A percentile compares a stretch with the other conserved stretches of the same genome.
These are phyloP conservation scores for Drosophila sordidula DNA, from an alignment of 2,888 invertebrate species.

Conservation along the genomic window DNA sequence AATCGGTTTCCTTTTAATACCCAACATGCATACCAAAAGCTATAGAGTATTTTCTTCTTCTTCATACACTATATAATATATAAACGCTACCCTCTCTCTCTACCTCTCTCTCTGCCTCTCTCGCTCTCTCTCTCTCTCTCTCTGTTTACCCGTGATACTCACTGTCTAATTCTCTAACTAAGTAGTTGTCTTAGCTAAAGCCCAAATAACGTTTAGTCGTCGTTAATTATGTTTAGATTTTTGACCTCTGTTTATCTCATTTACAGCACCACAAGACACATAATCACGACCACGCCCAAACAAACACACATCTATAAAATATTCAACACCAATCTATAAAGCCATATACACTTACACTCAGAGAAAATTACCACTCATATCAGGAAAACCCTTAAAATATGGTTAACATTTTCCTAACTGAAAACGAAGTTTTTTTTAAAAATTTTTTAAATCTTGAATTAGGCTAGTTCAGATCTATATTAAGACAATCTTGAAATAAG, in stretches of 20 bases:
- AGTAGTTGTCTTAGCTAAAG: constrained; percentile 57
- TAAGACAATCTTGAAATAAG: too few relatives aligned
- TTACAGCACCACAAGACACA: constrained; percentile 72
- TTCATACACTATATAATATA: constrained; percentile 19
- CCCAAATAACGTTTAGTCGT: constrained; percentile 29
- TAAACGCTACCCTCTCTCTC: not conserved
- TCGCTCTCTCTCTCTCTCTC: constrained; percentile 18
- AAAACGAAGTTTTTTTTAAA: too few relatives aligned
- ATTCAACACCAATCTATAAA: constrained; percentile 1
- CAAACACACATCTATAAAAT: constrained; percentile 24
- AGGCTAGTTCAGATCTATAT: too few relatives aligned
- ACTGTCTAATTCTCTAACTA: constrained; percentile 30
- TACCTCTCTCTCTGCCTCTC: constrained; percentile 17
- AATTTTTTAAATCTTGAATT: too few relatives aligned
- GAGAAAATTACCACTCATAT: not conserved
- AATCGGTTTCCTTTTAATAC: constrained; percentile 79
- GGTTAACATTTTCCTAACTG: too few relatives aligned
- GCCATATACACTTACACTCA: constrained; percentile 8
- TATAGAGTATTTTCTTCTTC: constrained; percentile 40
- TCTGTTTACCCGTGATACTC: constrained; percentile 3
- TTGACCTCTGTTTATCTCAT: constrained; percentile 55
- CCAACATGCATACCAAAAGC: constrained; percentile 66
- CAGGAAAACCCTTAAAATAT: not conserved
- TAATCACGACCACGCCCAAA: constrained; percentile 41
- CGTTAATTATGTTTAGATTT: constrained; percentile 38